Percentiles rank a stretch among this genome's conserved stretches.
Conservation (phyloP, 2,797 vertebrate genomes). For the Phoebastria nigripes region DNA sequence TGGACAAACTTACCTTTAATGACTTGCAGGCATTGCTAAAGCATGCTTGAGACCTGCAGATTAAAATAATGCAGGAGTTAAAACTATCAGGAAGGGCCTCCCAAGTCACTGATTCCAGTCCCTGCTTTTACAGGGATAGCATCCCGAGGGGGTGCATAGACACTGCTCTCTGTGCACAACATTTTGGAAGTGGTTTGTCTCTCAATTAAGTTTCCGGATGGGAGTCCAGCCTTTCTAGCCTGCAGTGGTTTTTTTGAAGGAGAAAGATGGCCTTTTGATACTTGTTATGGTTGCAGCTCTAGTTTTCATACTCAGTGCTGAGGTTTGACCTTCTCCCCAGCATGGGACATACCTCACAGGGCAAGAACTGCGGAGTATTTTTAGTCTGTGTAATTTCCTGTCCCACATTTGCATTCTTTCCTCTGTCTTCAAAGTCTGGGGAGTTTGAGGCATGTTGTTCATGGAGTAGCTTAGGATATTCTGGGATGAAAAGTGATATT, state of each 20-base stretch:
- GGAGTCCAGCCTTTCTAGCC: background rate
- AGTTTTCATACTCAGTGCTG: background rate
- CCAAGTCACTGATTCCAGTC: background rate
- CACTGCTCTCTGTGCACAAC: background rate
- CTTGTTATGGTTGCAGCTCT: background rate
- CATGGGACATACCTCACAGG: background rate
- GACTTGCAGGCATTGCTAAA: background rate
- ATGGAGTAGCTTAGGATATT: background rate
- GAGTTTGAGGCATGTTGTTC: background rate
- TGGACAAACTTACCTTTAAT: background rate
- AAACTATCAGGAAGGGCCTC: background rate
- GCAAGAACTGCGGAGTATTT: background rate
- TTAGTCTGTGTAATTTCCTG: background rate
- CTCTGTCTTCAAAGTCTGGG: background rate
- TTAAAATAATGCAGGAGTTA: background rate
- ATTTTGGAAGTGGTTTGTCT: background rate
- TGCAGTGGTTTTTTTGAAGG: background rate
- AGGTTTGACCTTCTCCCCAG: background rate
- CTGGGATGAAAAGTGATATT: background rate
- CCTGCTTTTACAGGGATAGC: background rate
- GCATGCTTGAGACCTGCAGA: background rate
- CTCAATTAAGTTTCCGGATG: background rate
- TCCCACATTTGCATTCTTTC: background rate
- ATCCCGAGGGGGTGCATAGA: background rate
- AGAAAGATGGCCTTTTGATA: background rate